Evolutionary conservation across 1,140 invertebrate species (phyloP).

Genomic region (Steinernema khuongi): DNA sequence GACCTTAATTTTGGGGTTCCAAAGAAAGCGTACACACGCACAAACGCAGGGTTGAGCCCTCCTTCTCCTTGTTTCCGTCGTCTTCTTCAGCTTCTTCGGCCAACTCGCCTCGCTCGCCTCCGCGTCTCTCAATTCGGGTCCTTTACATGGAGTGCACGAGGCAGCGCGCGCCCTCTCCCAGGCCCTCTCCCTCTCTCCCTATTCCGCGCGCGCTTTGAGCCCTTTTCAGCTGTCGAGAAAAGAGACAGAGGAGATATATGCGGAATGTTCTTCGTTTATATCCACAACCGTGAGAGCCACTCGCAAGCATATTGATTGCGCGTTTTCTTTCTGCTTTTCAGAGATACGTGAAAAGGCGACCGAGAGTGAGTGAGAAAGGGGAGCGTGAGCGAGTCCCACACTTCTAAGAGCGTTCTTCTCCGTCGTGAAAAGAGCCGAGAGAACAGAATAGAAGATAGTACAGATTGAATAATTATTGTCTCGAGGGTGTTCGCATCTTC

Average conservation of each 20-base stretch:
- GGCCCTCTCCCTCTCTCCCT: neutral
- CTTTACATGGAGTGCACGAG: slow-evolving; percentile 4
- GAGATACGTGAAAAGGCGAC: slow-evolving; percentile 27
- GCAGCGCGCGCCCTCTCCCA: neutral
- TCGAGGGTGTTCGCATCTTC: neutral
- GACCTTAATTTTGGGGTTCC: too few relatives aligned
- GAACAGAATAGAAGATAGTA: neutral
- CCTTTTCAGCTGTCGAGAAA: slow-evolving; percentile 9
- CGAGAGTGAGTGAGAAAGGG: slow-evolving; percentile 25
- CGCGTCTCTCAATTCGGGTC: neutral
- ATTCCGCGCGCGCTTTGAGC: neutral
- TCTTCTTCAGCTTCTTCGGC: slow-evolving; percentile 12
- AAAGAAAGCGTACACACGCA: too few relatives aligned
- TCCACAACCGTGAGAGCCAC: slow-evolving; percentile 16
- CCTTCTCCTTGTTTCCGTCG: slow-evolving; percentile 8
- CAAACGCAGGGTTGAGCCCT: neutral
- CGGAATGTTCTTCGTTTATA: slow-evolving; percentile 17
- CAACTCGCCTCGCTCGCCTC: slow-evolving; percentile 14
- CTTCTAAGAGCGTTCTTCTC: neutral
- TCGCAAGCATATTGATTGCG: slow-evolving; percentile 11
- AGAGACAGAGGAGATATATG: slow-evolving; percentile 16
- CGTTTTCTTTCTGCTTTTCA: slow-evolving; percentile 31
- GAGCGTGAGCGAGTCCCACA: neutral
- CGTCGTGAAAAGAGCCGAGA: neutral
- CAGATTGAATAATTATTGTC: neutral